Base-by-base conservation (phyloP, 2,888 invertebrate species). In the Dasypolia templi region DNA sequence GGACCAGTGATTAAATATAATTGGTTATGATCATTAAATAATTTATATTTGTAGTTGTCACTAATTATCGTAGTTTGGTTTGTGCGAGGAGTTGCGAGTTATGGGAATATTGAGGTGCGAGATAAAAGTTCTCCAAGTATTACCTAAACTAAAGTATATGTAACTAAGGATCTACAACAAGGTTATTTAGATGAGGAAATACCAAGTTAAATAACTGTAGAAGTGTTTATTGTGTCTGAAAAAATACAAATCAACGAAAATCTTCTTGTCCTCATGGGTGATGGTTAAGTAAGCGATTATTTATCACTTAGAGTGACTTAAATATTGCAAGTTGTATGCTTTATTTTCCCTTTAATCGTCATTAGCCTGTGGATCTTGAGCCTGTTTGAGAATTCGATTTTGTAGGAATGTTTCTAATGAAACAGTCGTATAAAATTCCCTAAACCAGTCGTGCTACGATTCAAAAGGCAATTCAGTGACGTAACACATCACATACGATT, bases 1-100 rank as follows among this genome's bases (percentile, higher is more conserved):
- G 71, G 64, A 22, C 66, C 35, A 68, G 73, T 85, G 53, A 77
- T 83, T 76, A 83, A 82, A 69, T 56, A 63, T 77, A 82, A 83
- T 85, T 82, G 81, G 46, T 64, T 66, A 70, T 76, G 61, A 65
- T 32, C 49, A 77, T 82, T 80, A 59, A 70, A 59, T 73, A 63
- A 71, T 71, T 64, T 44, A 35, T 67, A 63, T 51, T 72, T 72
- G n/a, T 51, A 59, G 12, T 63, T 65, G 56, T 56, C 51, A 66
- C 29, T 35, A 44, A 64, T 44, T 66, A 63, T 32, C 11, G 29
- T 67, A 66, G 58, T 51, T 75, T 19, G 14, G 3, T 22, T 62
- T 79, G 44, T 74, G 14, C 26, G 35, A n/a, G 65, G 11, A 42
- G 42, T 51, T 46, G n/a, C 1, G 26, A 62, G 26, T 32, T 49